Conservation (phyloP, 2,888 invertebrate species). For the Osedax fenrisi region DNA sequence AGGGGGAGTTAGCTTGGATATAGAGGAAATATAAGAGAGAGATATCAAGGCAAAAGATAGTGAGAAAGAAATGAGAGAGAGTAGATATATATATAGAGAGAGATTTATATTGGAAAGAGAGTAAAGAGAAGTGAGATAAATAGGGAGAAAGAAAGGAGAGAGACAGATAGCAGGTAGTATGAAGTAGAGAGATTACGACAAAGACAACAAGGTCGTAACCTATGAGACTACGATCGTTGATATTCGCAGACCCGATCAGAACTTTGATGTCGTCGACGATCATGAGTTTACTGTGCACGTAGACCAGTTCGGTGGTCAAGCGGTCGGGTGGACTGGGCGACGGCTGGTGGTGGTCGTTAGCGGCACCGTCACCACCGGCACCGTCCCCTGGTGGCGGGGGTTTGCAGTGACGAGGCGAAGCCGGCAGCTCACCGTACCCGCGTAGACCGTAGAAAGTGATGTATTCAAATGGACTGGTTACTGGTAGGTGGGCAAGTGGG, state of each 20-base stretch:
- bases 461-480: conserved; percentile 69
- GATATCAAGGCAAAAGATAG: no score
- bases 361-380: neutral
- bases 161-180: no score
- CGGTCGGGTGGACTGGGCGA: conserved; percentile 55
- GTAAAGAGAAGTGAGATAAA: no score
- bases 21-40: no score
- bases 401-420: conserved; percentile 48
- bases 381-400: neutral
- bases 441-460: conserved; percentile 81
- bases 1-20: no score
- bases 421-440: conserved; percentile 66
- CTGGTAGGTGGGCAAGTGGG: conserved; percentile 38
- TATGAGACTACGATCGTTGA: conserved; percentile 86
- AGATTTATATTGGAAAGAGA: no score
- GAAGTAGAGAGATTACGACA: no score
- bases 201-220: no score
- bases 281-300: conserved; percentile 90
- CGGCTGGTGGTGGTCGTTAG: neutral
- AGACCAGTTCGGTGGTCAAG: conserved; percentile 77
- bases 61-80: no score
- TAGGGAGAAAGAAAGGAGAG: no score
- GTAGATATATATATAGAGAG: no score
- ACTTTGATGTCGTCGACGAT: conserved; percentile 81
- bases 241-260: conserved; percentile 93